phyloP scores from a whole-genome alignment of 2,888 invertebrate genomes.

The Gastrophysa polygoni region DNA sequence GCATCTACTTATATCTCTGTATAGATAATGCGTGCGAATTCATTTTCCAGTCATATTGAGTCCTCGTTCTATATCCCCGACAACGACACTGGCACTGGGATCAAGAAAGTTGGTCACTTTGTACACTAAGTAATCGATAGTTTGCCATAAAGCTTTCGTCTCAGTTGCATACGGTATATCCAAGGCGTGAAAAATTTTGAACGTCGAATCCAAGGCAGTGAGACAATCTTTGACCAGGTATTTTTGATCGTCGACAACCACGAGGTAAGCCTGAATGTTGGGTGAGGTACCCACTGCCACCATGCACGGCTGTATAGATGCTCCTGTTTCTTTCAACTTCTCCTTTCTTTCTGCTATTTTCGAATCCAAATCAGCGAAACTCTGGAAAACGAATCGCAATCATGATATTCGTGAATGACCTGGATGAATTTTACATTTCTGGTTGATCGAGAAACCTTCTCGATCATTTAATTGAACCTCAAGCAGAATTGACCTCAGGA shows the following conservation, averaged over 20 bases:
- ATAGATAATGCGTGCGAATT: too few relatives aligned
- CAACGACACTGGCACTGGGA: constrained; percentile 20
- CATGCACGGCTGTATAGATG: constrained; percentile 18
- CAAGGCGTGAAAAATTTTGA: constrained; percentile 22
- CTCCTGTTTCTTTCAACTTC: constrained; percentile 14
- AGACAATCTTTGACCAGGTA: constrained; percentile 16
- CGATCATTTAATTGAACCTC: too few relatives aligned
- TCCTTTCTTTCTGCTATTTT: constrained; percentile 13
- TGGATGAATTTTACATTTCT: too few relatives aligned
- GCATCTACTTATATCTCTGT: too few relatives aligned
- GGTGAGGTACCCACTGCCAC: constrained; percentile 17
- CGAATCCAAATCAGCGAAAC: constrained; percentile 8
- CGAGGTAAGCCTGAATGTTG: constrained; percentile 11
- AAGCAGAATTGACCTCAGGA: too few relatives aligned
- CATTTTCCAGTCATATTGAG: background rate
- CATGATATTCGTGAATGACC: too few relatives aligned
- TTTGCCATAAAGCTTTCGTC: constrained; percentile 20
- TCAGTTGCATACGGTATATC: constrained; percentile 23
- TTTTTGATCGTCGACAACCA: constrained; percentile 18
- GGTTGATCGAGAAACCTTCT: too few relatives aligned
- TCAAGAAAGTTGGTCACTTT: constrained; percentile 10
- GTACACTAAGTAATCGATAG: constrained; percentile 24
- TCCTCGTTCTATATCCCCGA: constrained; percentile 12
- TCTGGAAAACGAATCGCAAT: too few relatives aligned
- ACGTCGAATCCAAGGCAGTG: constrained; percentile 18